Evolutionary conservation across 2,888 invertebrate species (phyloP), one percentile per base, ranked within the genome.

Genomic region (Ornithoptera priamus): DNA sequence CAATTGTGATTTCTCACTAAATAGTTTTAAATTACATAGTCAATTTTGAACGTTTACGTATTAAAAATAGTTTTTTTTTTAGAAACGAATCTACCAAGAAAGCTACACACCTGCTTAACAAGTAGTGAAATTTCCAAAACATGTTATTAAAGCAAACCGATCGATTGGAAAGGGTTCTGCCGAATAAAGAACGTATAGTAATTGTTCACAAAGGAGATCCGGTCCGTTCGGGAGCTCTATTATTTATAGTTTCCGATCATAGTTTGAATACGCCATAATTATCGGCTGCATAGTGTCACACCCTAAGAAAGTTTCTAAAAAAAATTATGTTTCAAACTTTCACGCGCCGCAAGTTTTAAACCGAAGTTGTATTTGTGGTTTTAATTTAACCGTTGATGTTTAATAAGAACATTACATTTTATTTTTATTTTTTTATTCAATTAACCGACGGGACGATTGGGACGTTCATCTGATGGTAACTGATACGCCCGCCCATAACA

Each of bases 251-350:
- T 92, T 91, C 91, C 91, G 90, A 91, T 90, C 88, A 82, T 77
- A 83, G 84, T 85, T 81, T 93, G 92, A 92, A 92, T 92, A 91
- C 88, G 87, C 90, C 91, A 91, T 93, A 93, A 93, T 93, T 93
- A 93, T 92, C 85, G 87, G 81, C 87, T 87, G 76, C 75, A 81
- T 77, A 84, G 79, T 87, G 86, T 88, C 85, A 84, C 87, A 86
- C 92, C 91, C 87, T 86, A 85, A 80, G 73, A 77, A 76, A 77
- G 81, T 85, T 85, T 76, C 78, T 84, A 76, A 78, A 85, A 87
- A 86, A 81, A 24, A 30, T 15, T 15, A 4, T 77, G 70, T 74
- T 75, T 73, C 69, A 75, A 81, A 87, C 85, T 87, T 88, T 88
- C 85, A 82, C 84, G 75, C 74, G 77, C 78, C 80, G 77, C 80